Base-by-base conservation (phyloP, 2,797 vertebrate genomes). In the Enteromius trimaculatus region DNA sequence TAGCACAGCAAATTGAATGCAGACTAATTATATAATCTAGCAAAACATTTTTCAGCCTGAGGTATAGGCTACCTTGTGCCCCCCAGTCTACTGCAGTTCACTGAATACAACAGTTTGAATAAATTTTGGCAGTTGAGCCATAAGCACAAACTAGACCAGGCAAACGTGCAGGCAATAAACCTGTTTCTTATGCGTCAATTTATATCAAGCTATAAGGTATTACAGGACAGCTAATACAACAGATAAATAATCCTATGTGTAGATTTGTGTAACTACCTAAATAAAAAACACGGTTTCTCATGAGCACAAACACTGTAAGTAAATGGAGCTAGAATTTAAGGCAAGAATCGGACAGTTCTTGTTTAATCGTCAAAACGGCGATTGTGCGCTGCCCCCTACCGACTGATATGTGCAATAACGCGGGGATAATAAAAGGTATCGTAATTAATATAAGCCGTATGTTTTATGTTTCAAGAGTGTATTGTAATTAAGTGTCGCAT, bases 361-460 rank as follows among this genome's bases (percentile, higher is more conserved):
- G 19, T 23, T 16, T 58, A 23, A 39, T 76, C 13, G 6, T 65
- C 17, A 47, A 11, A 0, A 70, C 19, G 44, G 49, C 4, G 9
- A 42, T 60, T 55, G 31, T 72, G 53, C 6, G 19, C 79, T 81
- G 79, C 39, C 79, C 19, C 21, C 79, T 49, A 49, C 7, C 13
- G 79, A 17, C 53, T 1, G 6, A 64, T 3, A 0, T 58, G 19
- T 10, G 53, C 4, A 60, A 58, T 60, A 60, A 60, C 74, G 34
- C n/a, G 8, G 4, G 1, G 17, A 14, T 17, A 9, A 37, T 0
- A 5, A 14, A 53, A 7, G 42, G 11, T 13, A 13, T 44, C 42
- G 3, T 44, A 13, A 44, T 13, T 44, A 44, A 44, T 9, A 70
- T 1, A n/a, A 42, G n/a, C 1, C 6, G 1, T 37, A 13, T 1